Evolutionary conservation across 2,888 invertebrate genomes (phyloP), one percentile per base, ranked within the genome.

Genomic region (Cataglyphis cursor): DNA sequence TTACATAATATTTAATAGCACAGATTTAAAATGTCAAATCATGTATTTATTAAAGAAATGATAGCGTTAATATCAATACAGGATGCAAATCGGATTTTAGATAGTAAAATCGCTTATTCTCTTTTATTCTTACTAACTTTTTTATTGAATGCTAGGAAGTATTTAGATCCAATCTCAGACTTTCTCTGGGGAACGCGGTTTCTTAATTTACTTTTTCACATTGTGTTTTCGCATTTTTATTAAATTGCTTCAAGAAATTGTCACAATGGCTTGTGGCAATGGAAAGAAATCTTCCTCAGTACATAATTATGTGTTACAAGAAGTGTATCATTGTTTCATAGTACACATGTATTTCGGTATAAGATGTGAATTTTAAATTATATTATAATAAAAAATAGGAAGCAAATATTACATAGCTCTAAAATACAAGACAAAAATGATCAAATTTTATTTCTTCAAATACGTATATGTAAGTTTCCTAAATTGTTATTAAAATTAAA

Each of bases 211-310:
- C 28, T 57, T 57, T 41, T 68, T 78, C 6, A 41, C 21, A 65
- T 15, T 21, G 41, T 78, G 57, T 28, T 57, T 64, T 24, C 10
- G n/a, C 3, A 35, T 48, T 51, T 18, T 54, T 57, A 51, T 64
- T 66, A 78, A 78, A 57, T 41, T 57, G 54, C 68, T 76, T 18
- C 15, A 51, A 68, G 44, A 78, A 66, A 57, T 51, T 54, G 41
- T 78, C 57, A 35, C 8, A 28, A 54, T 68, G 8, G 21, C 51
- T 78, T 68, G 38, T 68, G 12, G 66, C 28, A 78, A 68, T 24
- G 24, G 15, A 68, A 66, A 66, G 76, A 54, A 66, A 76, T 9
- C 12, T 4, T n/a, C 24, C 6, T 38, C 4, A 28, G 21, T 8
- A 38, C 57, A 57, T 6, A 65, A 64, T 35, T 1, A 64, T 9